Conservation (phyloP, 2,888 invertebrate genomes). For the Hedychridium roseum region DNA sequence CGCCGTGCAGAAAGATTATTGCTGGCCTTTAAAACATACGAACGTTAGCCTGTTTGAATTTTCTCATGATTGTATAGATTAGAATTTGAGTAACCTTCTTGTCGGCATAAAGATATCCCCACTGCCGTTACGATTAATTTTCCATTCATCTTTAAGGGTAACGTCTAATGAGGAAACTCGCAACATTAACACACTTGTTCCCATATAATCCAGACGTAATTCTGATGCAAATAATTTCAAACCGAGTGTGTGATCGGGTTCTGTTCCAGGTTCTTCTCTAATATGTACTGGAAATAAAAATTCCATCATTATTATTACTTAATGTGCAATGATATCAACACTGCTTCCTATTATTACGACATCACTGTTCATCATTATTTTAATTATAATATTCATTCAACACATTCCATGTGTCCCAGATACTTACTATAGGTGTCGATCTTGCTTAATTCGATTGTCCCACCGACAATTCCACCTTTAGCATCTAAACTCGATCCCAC, state of each 20-base stretch:
- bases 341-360: not conserved
- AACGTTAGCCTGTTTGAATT: too few relatives aligned
- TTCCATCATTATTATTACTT: not conserved
- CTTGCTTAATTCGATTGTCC: slow-evolving; percentile 89
- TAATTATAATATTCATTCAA: slow-evolving; percentile 4
- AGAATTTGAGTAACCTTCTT: too few relatives aligned
- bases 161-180: slow-evolving; percentile 85
- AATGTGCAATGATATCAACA: slow-evolving; percentile 11
- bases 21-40: slow-evolving; percentile 71
- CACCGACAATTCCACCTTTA: slow-evolving; percentile 97
- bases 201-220: slow-evolving; percentile 96
- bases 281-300: slow-evolving; percentile 74
- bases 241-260: slow-evolving; percentile 88
- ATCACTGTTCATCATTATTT: not conserved
- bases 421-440: slow-evolving; percentile 83
- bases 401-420: too few relatives aligned
- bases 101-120: slow-evolving; percentile 71
- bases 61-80: not conserved
- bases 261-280: slow-evolving; percentile 87
- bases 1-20: slow-evolving; percentile 90
- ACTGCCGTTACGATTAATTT: slow-evolving; percentile 67
- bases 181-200: slow-evolving; percentile 92
- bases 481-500: slow-evolving; percentile 93
- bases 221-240: slow-evolving; percentile 86
- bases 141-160: slow-evolving; percentile 88